Base-by-base conservation (phyloP, 1,140 invertebrate species). In the Zaprionus capensis region DNA sequence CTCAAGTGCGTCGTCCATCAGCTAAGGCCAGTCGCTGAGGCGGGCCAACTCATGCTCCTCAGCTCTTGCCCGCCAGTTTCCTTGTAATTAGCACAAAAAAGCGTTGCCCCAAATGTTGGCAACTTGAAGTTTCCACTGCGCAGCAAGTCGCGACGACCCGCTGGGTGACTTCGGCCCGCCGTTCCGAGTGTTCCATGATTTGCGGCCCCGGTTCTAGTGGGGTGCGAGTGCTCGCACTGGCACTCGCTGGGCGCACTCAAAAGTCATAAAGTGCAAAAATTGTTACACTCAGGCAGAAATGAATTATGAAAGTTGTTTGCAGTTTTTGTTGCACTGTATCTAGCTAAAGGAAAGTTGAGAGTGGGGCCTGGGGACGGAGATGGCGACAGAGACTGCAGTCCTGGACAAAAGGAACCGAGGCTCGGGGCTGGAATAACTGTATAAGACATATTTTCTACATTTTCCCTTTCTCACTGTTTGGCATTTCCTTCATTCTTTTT, bases 241-340 rank as follows among this genome's bases (percentile, higher is more conserved):
- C 74, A 78, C 75, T 78, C 71, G 78, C 82, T 72, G 82, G 65
- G 78, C 84, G 81, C 78, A 88, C 84, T 87, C 81, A 68, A 88
- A 87, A 87, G 84, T 87, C 84, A 84, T 87, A 87, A 87, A 87
- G 84, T 87, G 85, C 84, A 87, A 87, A 87, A 87, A 87, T 87
- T 88, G 84, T 87, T 87, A 87, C 84, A 87, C 84, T 87, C 84
- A 87, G 85, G 85, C 84, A 88, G 84, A 87, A 87, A 87, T 87
- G 84, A 87, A 88, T 87, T 87, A 87, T 87, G 84, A 87, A 87
- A 87, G 84, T 87, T 84, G 78, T 81, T 80, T 78, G 28, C 69
- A 80, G 65, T 69, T 73, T 82, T 65, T 87, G 74, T 86, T 76
- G 69, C 79, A 66, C 69, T 76, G 61, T 68, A 58, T 53, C 59